Evolutionary conservation across 2,113 vertebrate genomes (phyloP), one percentile per base, ranked within the genome.

Genomic region (Planiliza haematocheilus): DNA sequence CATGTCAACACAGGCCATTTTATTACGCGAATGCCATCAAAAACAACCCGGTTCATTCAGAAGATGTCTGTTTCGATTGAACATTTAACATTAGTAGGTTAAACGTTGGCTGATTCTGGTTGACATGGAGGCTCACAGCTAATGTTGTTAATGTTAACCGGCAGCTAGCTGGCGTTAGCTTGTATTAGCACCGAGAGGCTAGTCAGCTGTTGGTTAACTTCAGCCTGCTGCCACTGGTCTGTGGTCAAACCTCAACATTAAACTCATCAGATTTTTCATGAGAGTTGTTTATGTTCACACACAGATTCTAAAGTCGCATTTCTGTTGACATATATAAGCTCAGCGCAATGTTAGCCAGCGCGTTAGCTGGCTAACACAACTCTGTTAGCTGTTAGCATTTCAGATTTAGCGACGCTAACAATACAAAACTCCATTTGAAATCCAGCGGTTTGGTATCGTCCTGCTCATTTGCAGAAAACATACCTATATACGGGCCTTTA

Each of bases 351-450:
- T 24, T 55, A 62, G 52, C 57, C 21, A 7, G 11, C 8, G 34
- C 20, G 38, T 38, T 73, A 82, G 46, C 67, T 17, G 7, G 74
- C 70, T 79, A 79, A 45, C 62, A 18, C 1, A 59, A 48, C 60
- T 64, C 17, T 2, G 24, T 50, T 85, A 86, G 79, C 17, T 2
- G 24, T 50, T 85, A 86, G 79, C 72, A 65, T 10, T 0, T 37
- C 11, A 61, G 36, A 38, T 8, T 61, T 69, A 71, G 30, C 70
- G 21, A n/a, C 4, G 55, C 37, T 45, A 30, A 10, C 11, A 1
- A 36, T 12, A 65, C 60, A 42, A 9, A 71, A 24, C 17, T 69
- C 17, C 14, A 4, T 66, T 12, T 16, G 9, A 41, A 18, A 52
- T 68, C 0, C 4, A 17, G 2, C n/a, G 0, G 8, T 53, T 78